Conservation (phyloP, 2,113 vertebrate species). For the Gracilinanus agilis region DNA sequence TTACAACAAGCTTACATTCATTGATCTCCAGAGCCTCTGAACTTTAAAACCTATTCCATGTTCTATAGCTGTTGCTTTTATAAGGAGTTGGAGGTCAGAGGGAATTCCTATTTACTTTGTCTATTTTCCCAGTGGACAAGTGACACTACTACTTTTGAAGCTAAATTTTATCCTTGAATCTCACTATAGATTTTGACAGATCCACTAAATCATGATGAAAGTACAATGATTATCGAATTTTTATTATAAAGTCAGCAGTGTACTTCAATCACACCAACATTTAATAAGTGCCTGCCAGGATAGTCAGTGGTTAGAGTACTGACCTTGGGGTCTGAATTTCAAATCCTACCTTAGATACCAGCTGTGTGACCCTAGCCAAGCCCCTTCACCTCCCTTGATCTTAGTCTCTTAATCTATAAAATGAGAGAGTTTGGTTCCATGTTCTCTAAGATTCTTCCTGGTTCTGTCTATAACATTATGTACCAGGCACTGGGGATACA, state of each 20-base stretch:
- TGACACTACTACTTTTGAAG: constrained; percentile 12
- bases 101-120: background rate
- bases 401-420: background rate
- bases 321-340: background rate
- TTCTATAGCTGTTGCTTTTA: background rate
- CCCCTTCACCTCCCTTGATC: background rate
- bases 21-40: background rate
- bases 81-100: background rate
- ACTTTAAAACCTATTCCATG: background rate
- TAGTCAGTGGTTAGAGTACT: background rate
- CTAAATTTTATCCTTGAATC: constrained; percentile 17
- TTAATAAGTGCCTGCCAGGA: background rate
- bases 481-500: background rate
- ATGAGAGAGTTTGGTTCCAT: background rate
- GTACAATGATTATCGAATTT: background rate
- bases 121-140: constrained; percentile 1
- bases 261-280: background rate
- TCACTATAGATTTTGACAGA: background rate
- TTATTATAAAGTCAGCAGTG: background rate
- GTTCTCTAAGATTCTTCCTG: background rate
- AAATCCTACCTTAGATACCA: background rate
- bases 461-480: background rate
- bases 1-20: background rate
- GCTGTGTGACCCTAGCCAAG: background rate
- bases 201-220: background rate